These are phyloP conservation scores for Trachurus trachurus DNA, from an alignment of 2,797 vertebrate species.

Conservation along the genomic window DNA sequence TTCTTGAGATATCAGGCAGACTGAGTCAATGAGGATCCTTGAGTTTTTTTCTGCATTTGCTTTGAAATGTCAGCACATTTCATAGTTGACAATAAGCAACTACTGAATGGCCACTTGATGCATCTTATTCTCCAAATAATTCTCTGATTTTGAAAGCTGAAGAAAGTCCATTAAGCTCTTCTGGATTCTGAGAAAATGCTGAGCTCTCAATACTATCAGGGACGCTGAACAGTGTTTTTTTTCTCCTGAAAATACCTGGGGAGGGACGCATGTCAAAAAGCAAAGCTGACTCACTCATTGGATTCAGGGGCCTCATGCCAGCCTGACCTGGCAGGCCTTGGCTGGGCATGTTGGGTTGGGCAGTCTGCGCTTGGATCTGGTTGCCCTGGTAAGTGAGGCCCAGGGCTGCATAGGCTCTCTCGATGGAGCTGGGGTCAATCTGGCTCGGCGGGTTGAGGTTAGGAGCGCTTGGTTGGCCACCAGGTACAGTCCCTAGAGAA, in stretches of 20 bases:
- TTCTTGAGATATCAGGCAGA: background rate
- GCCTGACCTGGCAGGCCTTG: slow-evolving; percentile 87
- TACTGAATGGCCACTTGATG: background rate
- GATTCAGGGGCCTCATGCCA: slow-evolving; percentile 90
- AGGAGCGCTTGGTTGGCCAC: slow-evolving; percentile 91
- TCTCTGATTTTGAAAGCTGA: background rate
- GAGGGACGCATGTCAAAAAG: background rate
- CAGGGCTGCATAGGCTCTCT: slow-evolving; percentile 96
- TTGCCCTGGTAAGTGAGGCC: slow-evolving; percentile 98
- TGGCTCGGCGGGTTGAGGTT: slow-evolving; percentile 94
- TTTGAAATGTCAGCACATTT: background rate
- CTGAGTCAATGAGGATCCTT: background rate
- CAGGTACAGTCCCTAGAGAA: slow-evolving; percentile 89
- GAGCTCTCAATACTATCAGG: background rate
- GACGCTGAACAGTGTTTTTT: background rate
- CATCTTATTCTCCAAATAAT: background rate
- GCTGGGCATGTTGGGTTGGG: slow-evolving; percentile 90
- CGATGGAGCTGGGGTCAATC: slow-evolving; percentile 99
- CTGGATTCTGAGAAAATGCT: background rate
- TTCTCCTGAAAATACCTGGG: background rate
- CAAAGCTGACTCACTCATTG: slow-evolving; percentile 89
- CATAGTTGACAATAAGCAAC: background rate
- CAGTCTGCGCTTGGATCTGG: slow-evolving; percentile 91
- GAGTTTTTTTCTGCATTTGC: background rate
- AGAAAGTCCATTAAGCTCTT: background rate